These are phyloP conservation scores for Lytechinus pictus DNA, from an alignment of 35 echinoderm and acorn worm species.

Conservation along the genomic window DNA sequence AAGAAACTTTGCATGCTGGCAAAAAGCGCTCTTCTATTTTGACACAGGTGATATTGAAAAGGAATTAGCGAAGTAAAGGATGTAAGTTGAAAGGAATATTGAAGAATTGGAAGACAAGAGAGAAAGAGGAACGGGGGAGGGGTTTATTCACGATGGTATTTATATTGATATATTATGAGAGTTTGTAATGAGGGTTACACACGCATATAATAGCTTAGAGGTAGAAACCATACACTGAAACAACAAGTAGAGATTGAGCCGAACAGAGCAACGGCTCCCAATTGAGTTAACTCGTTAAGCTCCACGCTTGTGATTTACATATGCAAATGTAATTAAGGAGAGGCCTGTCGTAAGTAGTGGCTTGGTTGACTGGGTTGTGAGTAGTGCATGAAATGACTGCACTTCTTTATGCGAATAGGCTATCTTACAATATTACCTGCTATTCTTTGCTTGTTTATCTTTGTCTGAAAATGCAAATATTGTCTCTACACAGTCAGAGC, in stretches of 20 bases:
- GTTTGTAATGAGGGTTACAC: conserved; percentile 29
- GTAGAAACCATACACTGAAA: background rate
- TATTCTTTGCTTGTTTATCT: conserved; percentile 22
- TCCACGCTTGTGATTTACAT: conserved; percentile 20
- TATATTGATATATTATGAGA: background rate
- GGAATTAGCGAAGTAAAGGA: conserved; percentile 5
- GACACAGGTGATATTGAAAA: conserved; percentile 28
- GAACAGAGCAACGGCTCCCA: background rate
- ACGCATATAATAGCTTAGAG: background rate
- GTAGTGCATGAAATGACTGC: background rate
- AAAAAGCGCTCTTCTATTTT: background rate
- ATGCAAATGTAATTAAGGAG: conserved; percentile 42
- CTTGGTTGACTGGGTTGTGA: background rate
- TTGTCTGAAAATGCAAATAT: background rate
- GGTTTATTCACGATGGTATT: background rate
- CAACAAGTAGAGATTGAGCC: background rate
- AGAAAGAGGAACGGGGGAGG: background rate
- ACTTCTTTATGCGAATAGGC: background rate
- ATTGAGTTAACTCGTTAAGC: conserved; percentile 13
- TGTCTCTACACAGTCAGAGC: conserved; percentile 14
- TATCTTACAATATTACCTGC: background rate
- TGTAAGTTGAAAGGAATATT: conserved; percentile 14
- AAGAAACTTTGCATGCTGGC: background rate
- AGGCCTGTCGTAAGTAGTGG: background rate
- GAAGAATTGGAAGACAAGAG: background rate